Base-by-base conservation (phyloP, 2,797 vertebrate species). In the Tarsius wallacei region DNA sequence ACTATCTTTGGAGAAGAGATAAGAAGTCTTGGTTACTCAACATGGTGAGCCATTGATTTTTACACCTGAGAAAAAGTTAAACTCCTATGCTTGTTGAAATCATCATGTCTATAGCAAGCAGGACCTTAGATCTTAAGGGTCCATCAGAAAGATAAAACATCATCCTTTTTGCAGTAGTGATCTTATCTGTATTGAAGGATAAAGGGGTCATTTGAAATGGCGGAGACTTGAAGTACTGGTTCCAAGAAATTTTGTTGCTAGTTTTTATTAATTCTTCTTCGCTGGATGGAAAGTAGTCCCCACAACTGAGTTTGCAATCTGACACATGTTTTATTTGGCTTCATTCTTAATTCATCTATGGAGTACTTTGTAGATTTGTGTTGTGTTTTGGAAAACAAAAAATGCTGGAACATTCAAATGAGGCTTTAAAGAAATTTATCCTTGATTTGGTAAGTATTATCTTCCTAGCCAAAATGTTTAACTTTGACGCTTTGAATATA, bases 1-100 rank as follows among this genome's bases (percentile, higher is more conserved):
- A 64, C 88, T 96, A 88, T 95, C 36, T 95, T 77, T 63, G 61
- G 78, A 68, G 76, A 94, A 91, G 51, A 95, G 59, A 87, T 93
- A 96, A 96, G 68, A 94, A 70, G 33, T 94, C 68, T 87, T 63
- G 14, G 1, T 95, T 90, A 63, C 49, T 81, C 84, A 95, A 22
- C 7, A 80, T 36, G 10, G 68, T 87, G 12, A 96, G 55, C 51
- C 33, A 66, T 63, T 95, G 81, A 91, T 91, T 97, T 57, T 94
- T 91, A 84, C 19, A 94, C 28, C 33, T 71, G 77, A 93, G 21
- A 85, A 78, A 90, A 96, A 96, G 6, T 73, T 85, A 64, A 91
- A 84, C 1, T 9, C 13, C 59, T 47, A 16, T 61, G 31, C 47
- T 86, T 51, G 16, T 42, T 91, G 66, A 94, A 94, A 86, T 93